Percentiles rank a stretch among this genome's conserved stretches.
Conservation (phyloP, 2,797 vertebrate genomes). For the Morelia viridis region DNA sequence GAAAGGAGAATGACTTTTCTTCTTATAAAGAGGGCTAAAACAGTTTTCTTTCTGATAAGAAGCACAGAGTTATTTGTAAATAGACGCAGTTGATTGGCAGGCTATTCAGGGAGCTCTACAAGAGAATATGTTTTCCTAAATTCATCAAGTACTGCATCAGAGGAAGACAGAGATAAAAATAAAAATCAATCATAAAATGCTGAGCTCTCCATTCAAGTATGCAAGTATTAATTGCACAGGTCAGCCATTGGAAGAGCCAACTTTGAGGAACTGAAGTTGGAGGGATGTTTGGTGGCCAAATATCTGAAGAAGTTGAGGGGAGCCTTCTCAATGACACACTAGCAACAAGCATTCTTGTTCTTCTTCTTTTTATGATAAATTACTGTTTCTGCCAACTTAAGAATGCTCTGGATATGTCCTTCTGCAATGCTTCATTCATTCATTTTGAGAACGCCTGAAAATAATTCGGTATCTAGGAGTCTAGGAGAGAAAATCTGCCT, state of each 20-base stretch:
- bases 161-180: not conserved
- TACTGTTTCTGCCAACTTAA: too few species aligned
- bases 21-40: not conserved
- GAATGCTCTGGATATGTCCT: too few species aligned
- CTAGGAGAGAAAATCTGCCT: too few species aligned
- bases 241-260: not conserved
- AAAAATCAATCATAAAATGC: not conserved
- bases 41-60: not conserved
- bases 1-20: not conserved
- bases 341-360: too few species aligned
- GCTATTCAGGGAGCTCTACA: not conserved
- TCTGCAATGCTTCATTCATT: too few species aligned
- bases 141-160: not conserved
- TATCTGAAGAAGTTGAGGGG: too few species aligned
- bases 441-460: too few species aligned
- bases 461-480: too few species aligned
- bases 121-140: not conserved
- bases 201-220: not conserved
- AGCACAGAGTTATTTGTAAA: not conserved
- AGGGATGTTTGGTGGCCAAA: not conserved
- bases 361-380: too few species aligned
- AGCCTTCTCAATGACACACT: too few species aligned
- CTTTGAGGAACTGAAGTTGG: not conserved
- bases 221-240: not conserved
- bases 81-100: not conserved